Evolutionary conservation across 2,113 vertebrate genomes (phyloP).

Genomic region (Varanus komodoensis): DNA sequence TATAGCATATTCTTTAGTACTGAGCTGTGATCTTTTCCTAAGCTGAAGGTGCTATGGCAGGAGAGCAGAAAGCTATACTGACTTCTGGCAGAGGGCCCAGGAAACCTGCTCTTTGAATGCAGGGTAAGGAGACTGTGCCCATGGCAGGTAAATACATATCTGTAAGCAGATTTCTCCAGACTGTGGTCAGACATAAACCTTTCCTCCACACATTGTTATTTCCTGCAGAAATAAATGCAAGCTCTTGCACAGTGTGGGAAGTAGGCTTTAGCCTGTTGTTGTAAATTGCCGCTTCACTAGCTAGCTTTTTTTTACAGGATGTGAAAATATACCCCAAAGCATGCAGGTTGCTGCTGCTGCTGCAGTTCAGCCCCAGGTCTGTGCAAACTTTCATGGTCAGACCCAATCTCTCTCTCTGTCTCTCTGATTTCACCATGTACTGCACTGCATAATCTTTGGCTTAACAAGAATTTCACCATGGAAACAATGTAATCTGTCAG

Average conservation of each 20-base stretch:
- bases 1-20: background rate
- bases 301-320: slow-evolving; percentile 3
- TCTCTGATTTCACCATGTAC: slow-evolving; percentile 2
- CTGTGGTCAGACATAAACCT: background rate
- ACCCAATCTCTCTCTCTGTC: background rate
- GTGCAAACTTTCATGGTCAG: slow-evolving; percentile 12
- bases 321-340: background rate
- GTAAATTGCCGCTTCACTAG: slow-evolving; percentile 3
- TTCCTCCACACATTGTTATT: background rate
- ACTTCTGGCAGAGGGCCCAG: background rate
- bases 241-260: background rate
- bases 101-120: too few relatives aligned
- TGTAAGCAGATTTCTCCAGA: background rate
- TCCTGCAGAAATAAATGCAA: background rate
- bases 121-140: background rate
- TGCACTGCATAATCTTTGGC: slow-evolving; percentile 6
- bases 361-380: background rate
- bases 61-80: background rate
- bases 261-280: background rate
- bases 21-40: too few relatives aligned
- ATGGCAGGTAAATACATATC: background rate
- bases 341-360: background rate
- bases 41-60: background rate
- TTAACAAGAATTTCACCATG: slow-evolving; percentile 32
- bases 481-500: slow-evolving; percentile 14